These are phyloP conservation scores for Cartodere bifasciata DNA, from an alignment of 2,888 invertebrate species.

Conservation along the genomic window DNA sequence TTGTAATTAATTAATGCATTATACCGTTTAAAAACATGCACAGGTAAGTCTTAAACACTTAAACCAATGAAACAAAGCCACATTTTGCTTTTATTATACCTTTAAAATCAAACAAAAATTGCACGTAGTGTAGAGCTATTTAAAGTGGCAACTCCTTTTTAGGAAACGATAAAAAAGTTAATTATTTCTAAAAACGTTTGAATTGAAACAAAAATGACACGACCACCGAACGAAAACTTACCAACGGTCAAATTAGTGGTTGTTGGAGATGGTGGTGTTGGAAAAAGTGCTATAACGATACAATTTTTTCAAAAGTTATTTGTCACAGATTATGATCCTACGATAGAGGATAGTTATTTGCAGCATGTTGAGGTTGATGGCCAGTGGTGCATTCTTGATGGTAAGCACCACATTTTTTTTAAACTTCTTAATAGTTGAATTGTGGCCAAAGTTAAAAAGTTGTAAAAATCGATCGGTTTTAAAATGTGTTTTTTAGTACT, in stretches of 20 bases:
- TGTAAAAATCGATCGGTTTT: background rate
- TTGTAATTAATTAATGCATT: no score
- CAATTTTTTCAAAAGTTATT: slow-evolving; percentile 92
- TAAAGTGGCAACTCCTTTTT: no score
- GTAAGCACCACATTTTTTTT: slow-evolving; percentile 36
- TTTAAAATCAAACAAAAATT: no score
- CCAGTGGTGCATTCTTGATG: slow-evolving; percentile 81
- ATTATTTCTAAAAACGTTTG: no score
- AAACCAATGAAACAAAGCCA: no score
- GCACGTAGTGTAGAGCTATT: no score
- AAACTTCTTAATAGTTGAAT: background rate
- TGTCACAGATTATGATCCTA: slow-evolving; percentile 90
- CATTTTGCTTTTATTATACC: no score
- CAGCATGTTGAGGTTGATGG: slow-evolving; percentile 91
- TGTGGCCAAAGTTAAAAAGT: no score
- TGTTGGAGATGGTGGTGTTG: slow-evolving; percentile 89
- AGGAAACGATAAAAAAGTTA: no score
- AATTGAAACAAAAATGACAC: slow-evolving; percentile 45
- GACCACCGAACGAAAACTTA: slow-evolving; percentile 60
- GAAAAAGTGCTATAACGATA: slow-evolving; percentile 93
- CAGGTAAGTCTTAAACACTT: no score
- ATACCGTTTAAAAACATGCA: no score
- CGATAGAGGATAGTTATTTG: slow-evolving; percentile 90
- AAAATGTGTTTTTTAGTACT: slow-evolving; percentile 48
- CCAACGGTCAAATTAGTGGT: slow-evolving; percentile 80